Conservation (phyloP, 2,888 invertebrate genomes). For the Drosophila kokeensis region DNA sequence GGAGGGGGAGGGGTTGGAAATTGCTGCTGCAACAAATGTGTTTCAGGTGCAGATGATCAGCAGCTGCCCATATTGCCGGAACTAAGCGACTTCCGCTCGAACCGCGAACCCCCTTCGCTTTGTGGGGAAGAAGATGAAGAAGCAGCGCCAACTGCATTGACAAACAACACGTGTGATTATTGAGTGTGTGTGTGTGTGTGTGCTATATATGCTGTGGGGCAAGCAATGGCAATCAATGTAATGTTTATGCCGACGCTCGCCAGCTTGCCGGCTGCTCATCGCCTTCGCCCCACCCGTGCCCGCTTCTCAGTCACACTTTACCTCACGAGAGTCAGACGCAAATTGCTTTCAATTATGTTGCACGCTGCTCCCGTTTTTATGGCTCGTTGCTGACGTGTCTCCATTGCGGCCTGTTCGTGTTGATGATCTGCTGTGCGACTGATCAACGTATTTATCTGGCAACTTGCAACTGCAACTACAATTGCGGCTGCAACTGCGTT, state of each 20-base stretch:
- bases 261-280: constrained; percentile 31
- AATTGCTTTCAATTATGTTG: constrained; percentile 79
- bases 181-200: constrained; percentile 7
- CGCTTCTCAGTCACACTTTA: constrained; percentile 4
- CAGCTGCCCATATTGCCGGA: constrained; percentile 55
- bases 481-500: constrained; percentile 57
- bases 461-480: constrained; percentile 44
- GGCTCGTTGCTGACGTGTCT: constrained; percentile 73
- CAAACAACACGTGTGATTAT: constrained; percentile 74
- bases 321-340: constrained; percentile 62
- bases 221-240: constrained; percentile 70
- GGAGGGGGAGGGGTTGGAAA: neutral
- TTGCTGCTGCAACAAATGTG: constrained; percentile 36
- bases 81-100: constrained; percentile 72
- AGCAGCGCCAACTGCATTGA: constrained; percentile 62
- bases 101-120: constrained; percentile 19
- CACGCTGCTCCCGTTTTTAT: constrained; percentile 78
- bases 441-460: constrained; percentile 70
- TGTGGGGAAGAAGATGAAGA: neutral
- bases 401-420: constrained; percentile 62
- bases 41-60: constrained; percentile 58
- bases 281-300: constrained; percentile 9
- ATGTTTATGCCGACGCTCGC: constrained; percentile 69
- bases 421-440: constrained; percentile 70
- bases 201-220: constrained; percentile 32